Evolutionary conservation across 1,140 invertebrate species (phyloP).

Genomic region (Sitophilus oryzae): DNA sequence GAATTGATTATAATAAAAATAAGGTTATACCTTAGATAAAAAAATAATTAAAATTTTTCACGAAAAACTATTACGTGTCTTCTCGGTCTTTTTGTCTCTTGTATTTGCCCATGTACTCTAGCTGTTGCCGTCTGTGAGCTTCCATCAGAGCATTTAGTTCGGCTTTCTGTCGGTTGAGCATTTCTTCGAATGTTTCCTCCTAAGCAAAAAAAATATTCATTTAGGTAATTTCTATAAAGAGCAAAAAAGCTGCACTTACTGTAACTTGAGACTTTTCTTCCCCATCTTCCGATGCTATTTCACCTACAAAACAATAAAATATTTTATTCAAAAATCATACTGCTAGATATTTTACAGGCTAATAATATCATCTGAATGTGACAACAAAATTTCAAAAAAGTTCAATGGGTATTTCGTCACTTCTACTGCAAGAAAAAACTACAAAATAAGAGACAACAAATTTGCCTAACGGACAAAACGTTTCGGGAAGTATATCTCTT

Average conservation of each 20-base stretch:
- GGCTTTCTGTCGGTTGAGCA: constrained; percentile 44
- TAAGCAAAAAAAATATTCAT: constrained; percentile 21
- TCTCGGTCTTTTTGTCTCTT: constrained; percentile 26
- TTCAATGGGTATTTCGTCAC: too few relatives aligned
- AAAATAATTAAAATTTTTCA: background rate
- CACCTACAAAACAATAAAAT: too few relatives aligned
- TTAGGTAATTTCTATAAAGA: background rate
- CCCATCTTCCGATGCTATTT: constrained; percentile 22
- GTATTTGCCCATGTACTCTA: constrained; percentile 42
- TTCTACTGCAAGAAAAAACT: constrained; percentile 23
- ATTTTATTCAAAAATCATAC: too few relatives aligned
- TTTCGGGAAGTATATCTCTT: too few relatives aligned
- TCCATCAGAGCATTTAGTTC: constrained; percentile 44
- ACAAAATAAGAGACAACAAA: background rate
- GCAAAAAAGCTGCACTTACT: constrained; percentile 33
- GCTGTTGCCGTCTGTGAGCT: constrained; percentile 42
- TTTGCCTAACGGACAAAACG: too few relatives aligned
- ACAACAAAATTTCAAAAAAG: too few relatives aligned
- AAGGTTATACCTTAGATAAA: too few relatives aligned
- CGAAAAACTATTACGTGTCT: constrained; percentile 20
- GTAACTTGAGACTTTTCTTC: constrained; percentile 32
- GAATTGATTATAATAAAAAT: too few relatives aligned
- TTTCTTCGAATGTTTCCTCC: constrained; percentile 44
- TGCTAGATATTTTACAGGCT: too few relatives aligned
- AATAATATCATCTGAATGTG: too few relatives aligned